A percentile compares a stretch with the other conserved stretches of the same genome.
phyloP scores from a whole-genome alignment of 2,797 vertebrate species.

The Lagorchestes hirsutus region DNA sequence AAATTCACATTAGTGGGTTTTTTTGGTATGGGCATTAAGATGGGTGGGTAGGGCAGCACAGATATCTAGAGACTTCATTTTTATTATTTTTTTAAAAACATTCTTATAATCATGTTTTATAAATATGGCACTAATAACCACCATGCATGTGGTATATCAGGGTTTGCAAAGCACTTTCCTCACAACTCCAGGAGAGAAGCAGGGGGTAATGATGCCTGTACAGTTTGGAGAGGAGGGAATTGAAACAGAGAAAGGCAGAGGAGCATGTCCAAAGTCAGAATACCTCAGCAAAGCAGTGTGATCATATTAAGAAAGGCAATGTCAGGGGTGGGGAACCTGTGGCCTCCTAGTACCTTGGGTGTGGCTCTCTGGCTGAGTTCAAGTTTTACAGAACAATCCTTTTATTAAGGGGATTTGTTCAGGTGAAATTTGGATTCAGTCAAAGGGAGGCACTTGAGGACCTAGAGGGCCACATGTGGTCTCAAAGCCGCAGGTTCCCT shows the following conservation, averaged over 20 bases:
- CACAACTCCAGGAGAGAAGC: neutral
- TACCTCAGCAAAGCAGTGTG: neutral
- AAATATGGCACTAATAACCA: conserved; percentile 23
- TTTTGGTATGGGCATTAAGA: neutral
- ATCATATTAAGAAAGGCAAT: neutral
- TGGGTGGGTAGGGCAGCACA: neutral
- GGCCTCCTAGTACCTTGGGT: too few species aligned
- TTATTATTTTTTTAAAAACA: conserved; percentile 46
- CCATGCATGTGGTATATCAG: neutral
- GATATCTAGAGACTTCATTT: conserved; percentile 27
- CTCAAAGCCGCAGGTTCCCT: too few species aligned
- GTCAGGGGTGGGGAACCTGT: too few species aligned
- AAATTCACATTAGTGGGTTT: conserved; percentile 25
- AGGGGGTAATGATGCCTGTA: neutral
- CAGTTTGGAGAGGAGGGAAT: neutral
- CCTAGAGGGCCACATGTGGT: too few species aligned
- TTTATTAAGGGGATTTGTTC: too few species aligned
- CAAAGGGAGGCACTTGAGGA: too few species aligned
- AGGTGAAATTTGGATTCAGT: too few species aligned
- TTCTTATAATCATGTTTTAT: conserved; percentile 9
- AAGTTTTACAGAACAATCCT: too few species aligned
- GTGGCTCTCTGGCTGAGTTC: too few species aligned
- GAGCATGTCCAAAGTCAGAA: too few species aligned
- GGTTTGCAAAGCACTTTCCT: neutral
- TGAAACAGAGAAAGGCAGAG: too few species aligned